Conservation (phyloP, 2,113 vertebrate genomes). For the Trichomycterus rosablanca region DNA sequence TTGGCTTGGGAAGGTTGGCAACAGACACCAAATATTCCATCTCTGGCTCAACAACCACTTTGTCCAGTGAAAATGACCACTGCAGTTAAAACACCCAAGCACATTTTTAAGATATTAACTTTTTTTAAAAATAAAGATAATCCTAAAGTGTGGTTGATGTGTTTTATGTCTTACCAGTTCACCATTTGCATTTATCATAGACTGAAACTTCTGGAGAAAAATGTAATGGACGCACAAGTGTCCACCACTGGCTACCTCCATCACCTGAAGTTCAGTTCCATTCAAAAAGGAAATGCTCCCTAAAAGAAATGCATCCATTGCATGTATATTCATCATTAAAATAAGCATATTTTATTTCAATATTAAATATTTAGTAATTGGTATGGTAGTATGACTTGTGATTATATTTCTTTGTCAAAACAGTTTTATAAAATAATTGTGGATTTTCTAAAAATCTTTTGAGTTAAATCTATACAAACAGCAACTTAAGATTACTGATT, state of each 20-base stretch:
- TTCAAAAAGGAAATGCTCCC: conserved; percentile 52
- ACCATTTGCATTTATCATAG: conserved; percentile 25
- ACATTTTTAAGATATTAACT: not conserved
- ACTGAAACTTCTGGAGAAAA: conserved; percentile 38
- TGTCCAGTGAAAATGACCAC: conserved; percentile 64
- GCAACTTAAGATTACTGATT: too few species aligned
- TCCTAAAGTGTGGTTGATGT: not conserved
- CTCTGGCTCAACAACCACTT: conserved; percentile 57
- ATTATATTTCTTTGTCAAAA: too few species aligned
- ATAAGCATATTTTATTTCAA: too few species aligned
- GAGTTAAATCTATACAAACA: too few species aligned
- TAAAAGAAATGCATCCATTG: conserved; percentile 32
- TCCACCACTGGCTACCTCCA: conserved; percentile 52
- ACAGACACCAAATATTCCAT: conserved; percentile 56
- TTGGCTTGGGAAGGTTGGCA: conserved; percentile 66
- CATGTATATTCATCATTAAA: too few species aligned
- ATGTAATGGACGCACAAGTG: conserved; percentile 60
- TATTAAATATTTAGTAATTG: too few species aligned
- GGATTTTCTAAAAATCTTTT: too few species aligned
- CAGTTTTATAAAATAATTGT: too few species aligned
- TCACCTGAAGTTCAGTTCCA: conserved; percentile 58
- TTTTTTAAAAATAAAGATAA: not conserved
- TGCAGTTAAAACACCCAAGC: conserved; percentile 36
- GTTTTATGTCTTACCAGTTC: conserved; percentile 49
- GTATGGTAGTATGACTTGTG: too few species aligned